phyloP scores from a whole-genome alignment of 2,888 invertebrate species.

The Creontiades dilutus region DNA sequence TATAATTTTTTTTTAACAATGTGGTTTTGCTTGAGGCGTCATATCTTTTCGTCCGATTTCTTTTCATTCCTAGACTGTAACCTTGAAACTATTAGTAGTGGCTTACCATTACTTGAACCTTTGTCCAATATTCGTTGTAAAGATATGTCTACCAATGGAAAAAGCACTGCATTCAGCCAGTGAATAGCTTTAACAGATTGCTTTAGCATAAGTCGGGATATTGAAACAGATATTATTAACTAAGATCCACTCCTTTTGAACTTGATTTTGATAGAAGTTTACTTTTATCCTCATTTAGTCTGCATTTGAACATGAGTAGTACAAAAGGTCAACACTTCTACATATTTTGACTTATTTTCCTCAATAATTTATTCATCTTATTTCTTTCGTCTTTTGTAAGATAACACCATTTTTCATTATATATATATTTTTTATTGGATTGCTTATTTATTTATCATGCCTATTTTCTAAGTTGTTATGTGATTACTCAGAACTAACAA shows the following conservation, averaged over 20 bases:
- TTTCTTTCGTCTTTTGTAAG: conserved; percentile 28
- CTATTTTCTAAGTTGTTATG: conserved; percentile 63
- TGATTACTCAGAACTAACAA: conserved; percentile 59
- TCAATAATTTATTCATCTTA: neutral
- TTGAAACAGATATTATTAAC: conserved; percentile 42
- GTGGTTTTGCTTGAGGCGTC: neutral
- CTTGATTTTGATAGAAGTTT: conserved; percentile 13
- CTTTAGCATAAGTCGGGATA: conserved; percentile 55
- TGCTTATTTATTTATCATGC: conserved; percentile 58
- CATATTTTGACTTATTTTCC: conserved; percentile 17
- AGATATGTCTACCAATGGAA: conserved; percentile 51
- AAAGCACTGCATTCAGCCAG: conserved; percentile 37
- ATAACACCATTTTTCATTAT: conserved; percentile 42
- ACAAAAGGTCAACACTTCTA: conserved; percentile 41
- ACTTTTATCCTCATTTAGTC: conserved; percentile 8
- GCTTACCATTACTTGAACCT: conserved; percentile 32
- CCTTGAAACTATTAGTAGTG: conserved; percentile 25
- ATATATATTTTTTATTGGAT: conserved; percentile 57
- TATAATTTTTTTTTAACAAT: neutral
- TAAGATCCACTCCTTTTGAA: conserved; percentile 40
- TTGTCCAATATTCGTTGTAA: conserved; percentile 53
- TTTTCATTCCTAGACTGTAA: conserved; percentile 10
- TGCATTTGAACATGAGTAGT: conserved; percentile 51
- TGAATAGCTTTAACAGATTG: conserved; percentile 62
- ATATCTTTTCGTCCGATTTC: neutral